Evolutionary conservation across 92 coral and sea anemone species (phyloP).

Genomic region (Zoanthus sociatus): DNA sequence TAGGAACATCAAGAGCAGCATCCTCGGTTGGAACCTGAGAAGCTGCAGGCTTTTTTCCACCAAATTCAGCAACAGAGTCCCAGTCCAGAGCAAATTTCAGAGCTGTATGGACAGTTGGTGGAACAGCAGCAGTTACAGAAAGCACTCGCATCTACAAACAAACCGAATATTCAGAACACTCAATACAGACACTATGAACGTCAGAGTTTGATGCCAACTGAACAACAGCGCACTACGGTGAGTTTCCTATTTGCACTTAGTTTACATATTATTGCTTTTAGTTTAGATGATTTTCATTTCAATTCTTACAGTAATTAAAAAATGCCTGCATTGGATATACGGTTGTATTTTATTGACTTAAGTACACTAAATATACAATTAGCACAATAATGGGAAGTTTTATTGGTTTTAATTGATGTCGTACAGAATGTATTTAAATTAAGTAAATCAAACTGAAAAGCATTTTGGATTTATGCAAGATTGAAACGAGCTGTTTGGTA

Average conservation of each 20-base stretch:
- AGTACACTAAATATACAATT: no score
- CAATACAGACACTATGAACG: not conserved
- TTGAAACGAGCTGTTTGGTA: no score
- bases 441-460: no score
- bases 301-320: no score
- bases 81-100: slow-evolving; percentile 34
- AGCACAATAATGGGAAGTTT: no score
- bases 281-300: no score
- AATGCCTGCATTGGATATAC: no score
- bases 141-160: not conserved
- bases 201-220: not conserved
- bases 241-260: not conserved
- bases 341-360: no score
- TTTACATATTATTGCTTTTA: no score
- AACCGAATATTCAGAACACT: not conserved
- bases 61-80: slow-evolving; percentile 38
- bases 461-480: no score
- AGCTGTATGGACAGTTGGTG: slow-evolving; percentile 31
- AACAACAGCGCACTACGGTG: slow-evolving; percentile 15
- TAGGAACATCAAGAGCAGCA: slow-evolving; percentile 39
- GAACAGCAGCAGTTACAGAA: slow-evolving; percentile 38
- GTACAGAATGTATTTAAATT: no score
- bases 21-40: slow-evolving; percentile 41
- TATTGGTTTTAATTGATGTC: no score
- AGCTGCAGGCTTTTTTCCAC: slow-evolving; percentile 35